A percentile compares a stretch with the other conserved stretches of the same genome.
These are phyloP conservation scores for Poeciliopsis presidionis DNA, from an alignment of 2,797 vertebrate genomes.

Conservation along the genomic window DNA sequence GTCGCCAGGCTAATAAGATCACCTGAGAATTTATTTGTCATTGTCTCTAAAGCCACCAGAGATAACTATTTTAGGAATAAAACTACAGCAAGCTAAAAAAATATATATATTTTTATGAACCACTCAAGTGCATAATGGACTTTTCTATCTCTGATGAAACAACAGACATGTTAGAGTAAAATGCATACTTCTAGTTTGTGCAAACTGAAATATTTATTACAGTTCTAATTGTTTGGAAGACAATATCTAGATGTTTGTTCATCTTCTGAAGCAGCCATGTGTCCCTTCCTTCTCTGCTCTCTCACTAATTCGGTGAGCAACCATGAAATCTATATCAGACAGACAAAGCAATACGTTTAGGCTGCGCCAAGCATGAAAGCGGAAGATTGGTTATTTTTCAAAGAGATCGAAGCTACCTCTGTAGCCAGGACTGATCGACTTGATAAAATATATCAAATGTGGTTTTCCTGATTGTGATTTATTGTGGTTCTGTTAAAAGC, in stretches of 20 bases:
- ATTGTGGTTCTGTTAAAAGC: not conserved
- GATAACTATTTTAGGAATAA: not conserved
- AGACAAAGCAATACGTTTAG: conserved; percentile 12
- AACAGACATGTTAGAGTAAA: not conserved
- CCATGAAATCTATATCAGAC: not conserved
- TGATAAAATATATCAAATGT: not conserved
- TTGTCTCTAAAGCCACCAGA: not conserved
- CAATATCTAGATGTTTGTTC: not conserved
- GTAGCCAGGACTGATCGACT: not conserved
- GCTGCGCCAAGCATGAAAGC: conserved; percentile 1
- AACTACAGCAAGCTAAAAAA: not conserved
- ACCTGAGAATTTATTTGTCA: not conserved
- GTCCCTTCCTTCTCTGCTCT: conserved; percentile 6
- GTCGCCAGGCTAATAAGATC: not conserved
- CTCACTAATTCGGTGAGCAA: conserved; percentile 14
- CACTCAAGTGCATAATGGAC: not conserved
- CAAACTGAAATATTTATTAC: not conserved
- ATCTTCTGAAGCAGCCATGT: not conserved
- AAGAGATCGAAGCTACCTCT: not conserved
- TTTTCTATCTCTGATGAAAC: not conserved
- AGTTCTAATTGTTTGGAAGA: conserved; percentile 1
- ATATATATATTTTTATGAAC: not conserved
- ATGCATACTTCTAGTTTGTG: not conserved
- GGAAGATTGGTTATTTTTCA: conserved; percentile 2
- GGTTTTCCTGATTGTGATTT: not conserved